Base-by-base conservation (phyloP, 2,888 invertebrate species). In the Plagodis pulveraria region DNA sequence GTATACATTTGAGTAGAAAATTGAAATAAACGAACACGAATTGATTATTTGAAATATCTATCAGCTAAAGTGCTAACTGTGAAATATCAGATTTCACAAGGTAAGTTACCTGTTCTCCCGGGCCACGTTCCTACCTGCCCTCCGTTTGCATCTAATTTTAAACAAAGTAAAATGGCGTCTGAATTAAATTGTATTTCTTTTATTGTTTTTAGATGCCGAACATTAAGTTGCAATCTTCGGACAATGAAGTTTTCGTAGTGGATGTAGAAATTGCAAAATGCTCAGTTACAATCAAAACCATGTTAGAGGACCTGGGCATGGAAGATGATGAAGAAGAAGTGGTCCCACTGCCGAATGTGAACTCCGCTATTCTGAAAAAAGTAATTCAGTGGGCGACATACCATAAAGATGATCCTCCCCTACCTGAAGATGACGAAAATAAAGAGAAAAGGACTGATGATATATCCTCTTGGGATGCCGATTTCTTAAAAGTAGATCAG, bases 401-500 rank as follows among this genome's bases (percentile, higher is more conserved):
- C 75, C 98, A 98, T 83, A 98, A 98, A 89, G 97, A 99, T 78
- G 99, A 99, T 84, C 98, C 98, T 33, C 97, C 98, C 57, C 96
- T 98, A 75, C 97, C 98, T 7, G 99, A 99, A 86, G 99, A 99
- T 76, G 99, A 99, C 79, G 99, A 99, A 83, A 98, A 98, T 86
- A 98, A 98, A 84, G 98, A 99, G 81, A 99, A 99, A 80, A 94
- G 99, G n/a, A 99, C 99, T 0, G 99, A 99, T 83, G 99, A 99
- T 81, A 99, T 99, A 71, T 98, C 98, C 33, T 98, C 98, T 0
- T 99, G 99, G 99, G 99, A 99, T 93, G 98, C 98, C 0, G 99
- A 99, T 85, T 99, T 99, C 80, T 92, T 99, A 7, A 99, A 99
- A 94, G 99, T 99, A 38, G 99, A 99, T 84, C 99, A 99, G 85